Evolutionary conservation across 1,140 invertebrate genomes (phyloP).

Genomic region (Bombus superbus): DNA sequence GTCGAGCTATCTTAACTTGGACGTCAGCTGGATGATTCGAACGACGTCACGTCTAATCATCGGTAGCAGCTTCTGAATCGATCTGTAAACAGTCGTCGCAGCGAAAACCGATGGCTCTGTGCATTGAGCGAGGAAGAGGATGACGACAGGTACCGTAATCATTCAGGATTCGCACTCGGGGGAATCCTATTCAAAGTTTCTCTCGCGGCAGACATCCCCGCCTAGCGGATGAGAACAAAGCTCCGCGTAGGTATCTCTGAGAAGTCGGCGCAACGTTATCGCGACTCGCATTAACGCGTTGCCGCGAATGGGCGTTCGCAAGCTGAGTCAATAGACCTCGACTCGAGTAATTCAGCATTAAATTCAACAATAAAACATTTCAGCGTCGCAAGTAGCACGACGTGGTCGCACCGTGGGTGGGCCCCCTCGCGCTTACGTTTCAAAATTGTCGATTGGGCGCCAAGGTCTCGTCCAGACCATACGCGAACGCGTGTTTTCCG

Average conservation of each 20-base stretch:
- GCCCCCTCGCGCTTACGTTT: conserved; percentile 8
- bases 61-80: neutral
- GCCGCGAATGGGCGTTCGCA: conserved; percentile 52
- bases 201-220: neutral
- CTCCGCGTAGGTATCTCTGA: conserved; percentile 41
- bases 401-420: conserved; percentile 23
- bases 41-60: neutral
- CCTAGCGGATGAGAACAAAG: conserved; percentile 52
- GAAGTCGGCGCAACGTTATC: conserved; percentile 42
- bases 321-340: conserved; percentile 50
- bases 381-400: neutral
- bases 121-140: neutral
- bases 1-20: too few species aligned
- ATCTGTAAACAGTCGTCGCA: neutral
- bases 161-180: too few species aligned
- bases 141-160: neutral
- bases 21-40: neutral
- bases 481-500: neutral
- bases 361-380: neutral
- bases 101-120: neutral
- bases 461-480: conserved; percentile 16
- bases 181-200: neutral
- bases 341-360: conserved; percentile 28
- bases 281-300: conserved; percentile 48
- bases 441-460: neutral